These are phyloP conservation scores for Tenthredo scrophulariae DNA, from an alignment of 2,888 invertebrate species.

Conservation along the genomic window DNA sequence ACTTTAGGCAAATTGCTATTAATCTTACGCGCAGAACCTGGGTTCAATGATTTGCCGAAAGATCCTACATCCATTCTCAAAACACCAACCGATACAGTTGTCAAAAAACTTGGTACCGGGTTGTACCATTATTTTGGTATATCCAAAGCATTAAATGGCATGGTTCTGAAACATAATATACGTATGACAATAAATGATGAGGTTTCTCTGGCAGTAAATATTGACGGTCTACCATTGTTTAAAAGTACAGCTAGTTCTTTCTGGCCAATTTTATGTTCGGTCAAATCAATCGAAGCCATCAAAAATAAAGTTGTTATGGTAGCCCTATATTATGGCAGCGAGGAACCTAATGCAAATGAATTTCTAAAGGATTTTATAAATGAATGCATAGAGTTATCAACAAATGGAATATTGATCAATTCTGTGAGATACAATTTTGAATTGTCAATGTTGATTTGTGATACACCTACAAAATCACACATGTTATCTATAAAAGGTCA, in stretches of 20 bases:
- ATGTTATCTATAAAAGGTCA: constrained; percentile 59
- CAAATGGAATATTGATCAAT: too few species aligned
- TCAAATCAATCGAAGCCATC: constrained; percentile 54
- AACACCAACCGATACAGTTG: constrained; percentile 40
- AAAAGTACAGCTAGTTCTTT: constrained; percentile 56
- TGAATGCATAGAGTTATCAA: too few species aligned
- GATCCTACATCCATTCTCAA: constrained; percentile 57
- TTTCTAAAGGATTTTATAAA: too few species aligned
- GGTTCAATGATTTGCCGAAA: constrained; percentile 50
- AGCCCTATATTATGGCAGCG: constrained; percentile 60
- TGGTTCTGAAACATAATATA: constrained; percentile 47
- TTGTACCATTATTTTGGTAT: constrained; percentile 54
- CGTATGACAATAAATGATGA: constrained; percentile 25
- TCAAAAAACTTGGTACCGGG: constrained; percentile 34
- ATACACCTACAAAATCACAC: constrained; percentile 61
- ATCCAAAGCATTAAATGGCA: constrained; percentile 21
- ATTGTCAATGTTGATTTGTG: constrained; percentile 61
- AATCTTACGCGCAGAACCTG: constrained; percentile 54
- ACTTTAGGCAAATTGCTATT: constrained; percentile 47
- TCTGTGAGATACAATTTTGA: constrained; percentile 23
- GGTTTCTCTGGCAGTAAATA: constrained; percentile 29
- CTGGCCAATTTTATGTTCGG: constrained; percentile 62
- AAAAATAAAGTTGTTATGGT: constrained; percentile 58
- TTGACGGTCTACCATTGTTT: constrained; percentile 36
- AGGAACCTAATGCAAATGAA: neutral